Conservation (phyloP, 2,113 vertebrate genomes). For the Propithecus coquereli region DNA sequence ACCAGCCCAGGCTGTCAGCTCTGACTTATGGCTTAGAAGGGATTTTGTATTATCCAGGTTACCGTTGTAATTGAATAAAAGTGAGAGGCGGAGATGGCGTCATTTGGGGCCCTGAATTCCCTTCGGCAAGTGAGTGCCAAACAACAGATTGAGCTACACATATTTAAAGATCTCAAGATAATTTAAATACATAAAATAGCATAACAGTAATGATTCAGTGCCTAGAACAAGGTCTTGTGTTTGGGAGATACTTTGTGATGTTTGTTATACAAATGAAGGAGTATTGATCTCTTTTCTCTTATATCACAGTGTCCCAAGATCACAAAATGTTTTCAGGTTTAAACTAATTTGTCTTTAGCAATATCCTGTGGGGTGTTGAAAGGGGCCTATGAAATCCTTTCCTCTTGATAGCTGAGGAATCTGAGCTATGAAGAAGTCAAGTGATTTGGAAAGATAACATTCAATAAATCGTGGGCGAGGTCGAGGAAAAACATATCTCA, state of each 20-base stretch:
- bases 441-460: slow-evolving; percentile 32
- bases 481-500: background rate
- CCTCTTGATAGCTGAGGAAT: background rate
- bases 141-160: background rate
- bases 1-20: background rate
- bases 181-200: slow-evolving; percentile 17
- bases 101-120: slow-evolving; percentile 45
- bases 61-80: slow-evolving; percentile 12
- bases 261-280: background rate
- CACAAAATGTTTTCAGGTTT: background rate
- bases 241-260: background rate
- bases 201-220: background rate
- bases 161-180: slow-evolving; percentile 47
- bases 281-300: background rate
- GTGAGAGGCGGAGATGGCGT: background rate
- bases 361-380: background rate
- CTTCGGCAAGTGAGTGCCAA: slow-evolving; percentile 9
- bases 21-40: slow-evolving; percentile 40
- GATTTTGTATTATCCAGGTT: slow-evolving; percentile 50
- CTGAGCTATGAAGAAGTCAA: slow-evolving; percentile 29
- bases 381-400: background rate
- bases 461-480: slow-evolving; percentile 26
- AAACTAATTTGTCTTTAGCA: slow-evolving; percentile 1
- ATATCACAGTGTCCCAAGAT: background rate
- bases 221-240: background rate